These are phyloP conservation scores for Pachycephala philippinensis DNA, from an alignment of 2,113 vertebrate genomes.

Conservation along the genomic window DNA sequence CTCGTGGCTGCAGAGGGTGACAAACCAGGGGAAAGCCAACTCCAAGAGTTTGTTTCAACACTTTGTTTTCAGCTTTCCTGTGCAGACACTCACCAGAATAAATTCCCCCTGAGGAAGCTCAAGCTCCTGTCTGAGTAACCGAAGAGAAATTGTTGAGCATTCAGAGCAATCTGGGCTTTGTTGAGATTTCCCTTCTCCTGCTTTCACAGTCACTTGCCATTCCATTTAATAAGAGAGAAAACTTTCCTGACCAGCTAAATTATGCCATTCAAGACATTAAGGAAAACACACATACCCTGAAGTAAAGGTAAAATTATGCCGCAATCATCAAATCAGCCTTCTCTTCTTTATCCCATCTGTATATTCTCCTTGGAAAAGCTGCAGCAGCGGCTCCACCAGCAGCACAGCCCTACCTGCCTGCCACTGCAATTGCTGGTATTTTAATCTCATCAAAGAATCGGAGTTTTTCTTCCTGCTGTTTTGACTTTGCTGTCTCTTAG, in stretches of 20 bases:
- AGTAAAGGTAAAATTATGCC: slow-evolving; percentile 58
- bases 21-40: neutral
- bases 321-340: slow-evolving; percentile 67
- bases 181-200: slow-evolving; percentile 41
- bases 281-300: slow-evolving; percentile 39
- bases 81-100: neutral
- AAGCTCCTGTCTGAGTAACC: neutral
- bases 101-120: slow-evolving; percentile 14
- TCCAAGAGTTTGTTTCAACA: neutral
- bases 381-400: neutral
- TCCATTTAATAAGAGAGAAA: slow-evolving; percentile 39
- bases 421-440: slow-evolving; percentile 60
- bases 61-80: neutral
- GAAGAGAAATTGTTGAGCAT: neutral
- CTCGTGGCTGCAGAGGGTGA: neutral
- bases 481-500: slow-evolving; percentile 66
- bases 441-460: slow-evolving; percentile 65
- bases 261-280: slow-evolving; percentile 39
- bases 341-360: slow-evolving; percentile 67
- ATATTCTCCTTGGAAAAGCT: slow-evolving; percentile 8
- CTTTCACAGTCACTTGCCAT: slow-evolving; percentile 44
- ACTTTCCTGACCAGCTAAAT: slow-evolving; percentile 55
- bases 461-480: slow-evolving; percentile 60
- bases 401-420: slow-evolving; percentile 53
- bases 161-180: slow-evolving; percentile 35